Evolutionary conservation across 2,888 invertebrate species (phyloP), one percentile per base, ranked within the genome.

Genomic region (Halictus ligatus): DNA sequence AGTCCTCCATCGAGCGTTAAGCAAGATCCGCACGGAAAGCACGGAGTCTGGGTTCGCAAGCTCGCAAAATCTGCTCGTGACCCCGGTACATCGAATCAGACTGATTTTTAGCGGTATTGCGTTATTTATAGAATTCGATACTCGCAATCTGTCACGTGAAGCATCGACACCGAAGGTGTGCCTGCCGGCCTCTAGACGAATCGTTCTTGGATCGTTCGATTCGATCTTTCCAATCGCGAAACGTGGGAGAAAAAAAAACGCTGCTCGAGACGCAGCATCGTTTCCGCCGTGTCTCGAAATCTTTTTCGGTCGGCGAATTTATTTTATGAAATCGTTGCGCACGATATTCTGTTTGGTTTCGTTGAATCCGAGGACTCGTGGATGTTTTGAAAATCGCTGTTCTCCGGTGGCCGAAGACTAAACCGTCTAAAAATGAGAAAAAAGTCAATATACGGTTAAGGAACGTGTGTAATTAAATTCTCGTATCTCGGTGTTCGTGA

Each of bases 31-130:
- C 21, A n/a, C 12, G 71, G 43, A 60, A 13, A 40, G 35, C 50
- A 50, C 50, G 73, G 29, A 78, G 75, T 69, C 69, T 35, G 75
- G 71, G 75, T 71, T 75, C 75, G 80, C 72, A 67, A 82, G 78
- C 73, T 83, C 76, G 29, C 78, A 81, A 78, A 79, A 72, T 48
- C 80, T 73, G 69, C 78, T 79, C 73, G 77, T 80, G 79, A 74
- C 71, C 82, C 78, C 54, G 78, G 58, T 89, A 83, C 67, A 84
- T 88, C 84, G 84, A 85, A 88, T 83, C 89, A 90, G 89, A 90
- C 89, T 90, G 89, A 89, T 85, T 85, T 69, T 87, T 90, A 89
- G 83, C 78, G 81, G 85, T 89, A 89, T 88, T 84, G 81, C 81
- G 83, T 88, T 87, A 83, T 81, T 82, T 83, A 80, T 89, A 81